Evolutionary conservation across 37 sponge, comb jelly and placozoan species (phyloP), one percentile per base, ranked within the genome.

Genomic region (Tethya wilhelma): DNA sequence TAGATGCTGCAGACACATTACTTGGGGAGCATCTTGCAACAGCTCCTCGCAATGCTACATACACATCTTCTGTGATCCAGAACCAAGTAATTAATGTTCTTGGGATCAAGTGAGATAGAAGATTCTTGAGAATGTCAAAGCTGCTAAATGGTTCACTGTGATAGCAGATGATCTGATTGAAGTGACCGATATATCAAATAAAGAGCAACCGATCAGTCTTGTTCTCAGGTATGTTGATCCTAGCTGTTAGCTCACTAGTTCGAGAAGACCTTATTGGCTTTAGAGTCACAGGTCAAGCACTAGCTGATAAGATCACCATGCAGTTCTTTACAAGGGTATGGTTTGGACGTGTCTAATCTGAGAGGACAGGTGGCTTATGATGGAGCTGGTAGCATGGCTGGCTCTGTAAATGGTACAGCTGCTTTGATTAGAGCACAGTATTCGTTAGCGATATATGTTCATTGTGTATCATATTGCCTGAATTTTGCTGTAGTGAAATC

Each of bases 361-460:
- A 58, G 90, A 64, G 94, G 89, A 44, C 87, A 93, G 67, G n/a
- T n/a, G 65, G 87, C 87, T n/a, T 93, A 93, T 64, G 94, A 89
- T 75, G 83, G 86, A 53, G 94, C 94, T 59, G 86, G 74, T 38
- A 93, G 60, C 64, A 85, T 85, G 86, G 38, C 86, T 29, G 79
- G 79, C 12, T 36, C 19, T 29, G 60, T 55, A 39, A 85, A 70
- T 28, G 78, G 86, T 6, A 56, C 78, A 63, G 86, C 86, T 44
- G 69, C 86, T 59, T 1, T 43, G 22, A 85, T 85, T 23, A 40
- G 64, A 29, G 22, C 71, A 29, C 38, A 70, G 38, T 59, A 85
- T 44, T 79, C 86, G 25, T 65, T 70, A 38, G 85, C 85, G 14
- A 59, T 85, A 5, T 84, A 84, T 57, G 41, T 68, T 42, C 86